Base-by-base conservation (phyloP, 2,888 invertebrate genomes). In the Lasioglossum oenotherae region DNA sequence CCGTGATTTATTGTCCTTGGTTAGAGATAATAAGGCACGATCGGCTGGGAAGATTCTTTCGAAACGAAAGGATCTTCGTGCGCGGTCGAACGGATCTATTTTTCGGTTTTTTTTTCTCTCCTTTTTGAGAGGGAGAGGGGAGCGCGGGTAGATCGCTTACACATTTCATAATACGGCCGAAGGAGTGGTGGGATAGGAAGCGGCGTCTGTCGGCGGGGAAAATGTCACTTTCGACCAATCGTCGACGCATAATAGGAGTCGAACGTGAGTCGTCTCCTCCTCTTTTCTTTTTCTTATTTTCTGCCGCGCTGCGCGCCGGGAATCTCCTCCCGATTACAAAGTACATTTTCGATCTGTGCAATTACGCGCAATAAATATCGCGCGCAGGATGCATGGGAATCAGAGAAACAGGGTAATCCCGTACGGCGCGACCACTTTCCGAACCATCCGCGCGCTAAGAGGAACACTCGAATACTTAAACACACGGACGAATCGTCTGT, bases 1-100 rank as follows among this genome's bases (percentile, higher is more conserved):
- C 87, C 89, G 83, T 90, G 90, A 92, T 92, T 91, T 92, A 91
- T 90, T 90, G 89, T 87, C 90, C 89, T 92, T 90, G 91, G 87
- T 77, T 73, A 82, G 83, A 90, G 86, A 87, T 90, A 90, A 90
- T 90, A 88, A 90, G 87, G 85, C 81, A 89, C 85, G 91, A 91
- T 89, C 87, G 84, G 89, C 80, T 80, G 82, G 80, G 83, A 90
- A 85, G 87, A 85, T 90, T 87, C 90, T 88, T 91, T 88, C 87
- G 88, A 91, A 89, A 90, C 79, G 72, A 87, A 87, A 84, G 73
- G 83, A 81, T 82, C 87, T 78, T 73, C 78, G 79, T 67, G 82
- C 76, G 78, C 75, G 80, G 81, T 87, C 78, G 78, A 78, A 80
- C 77, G 84, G 82, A 82, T 87, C 77, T 85, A 82, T 85, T 78